Conservation (phyloP, 2,888 invertebrate genomes). For the Yponomeuta sedellus region DNA sequence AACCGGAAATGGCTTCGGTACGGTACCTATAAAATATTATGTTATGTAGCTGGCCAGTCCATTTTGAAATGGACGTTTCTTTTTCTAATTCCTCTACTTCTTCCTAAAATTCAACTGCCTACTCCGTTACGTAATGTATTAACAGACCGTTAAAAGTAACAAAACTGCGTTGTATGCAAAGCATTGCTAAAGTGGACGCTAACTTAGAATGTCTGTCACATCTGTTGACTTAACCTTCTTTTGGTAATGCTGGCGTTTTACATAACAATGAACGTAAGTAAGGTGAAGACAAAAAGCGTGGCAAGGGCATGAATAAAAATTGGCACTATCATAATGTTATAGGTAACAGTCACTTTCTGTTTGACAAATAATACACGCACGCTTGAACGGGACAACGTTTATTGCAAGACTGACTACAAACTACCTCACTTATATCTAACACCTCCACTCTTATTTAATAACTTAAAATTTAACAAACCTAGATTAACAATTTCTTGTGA, state of each 20-base stretch:
- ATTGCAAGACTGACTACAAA: too few species aligned
- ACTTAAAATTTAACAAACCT: too few species aligned
- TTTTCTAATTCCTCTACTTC: too few species aligned
- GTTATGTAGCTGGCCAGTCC: too few species aligned
- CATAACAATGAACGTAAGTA: not conserved
- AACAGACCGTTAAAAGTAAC: not conserved
- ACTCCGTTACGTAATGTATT: not conserved
- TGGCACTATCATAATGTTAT: not conserved
- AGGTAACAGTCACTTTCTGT: too few species aligned
- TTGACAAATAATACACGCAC: too few species aligned
- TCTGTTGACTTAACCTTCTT: conserved; percentile 1
- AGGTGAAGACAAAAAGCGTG: not conserved
- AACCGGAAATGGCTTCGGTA: too few species aligned
- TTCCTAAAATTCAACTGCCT: not conserved
- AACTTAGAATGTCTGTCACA: not conserved
- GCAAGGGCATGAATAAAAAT: not conserved
- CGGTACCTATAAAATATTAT: too few species aligned
- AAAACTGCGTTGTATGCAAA: not conserved
- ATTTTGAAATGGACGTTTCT: not conserved
- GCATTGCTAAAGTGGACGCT: not conserved
- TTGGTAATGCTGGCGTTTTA: not conserved
- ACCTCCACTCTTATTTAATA: too few species aligned
- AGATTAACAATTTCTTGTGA: too few species aligned
- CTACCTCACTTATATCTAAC: too few species aligned
- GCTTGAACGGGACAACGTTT: too few species aligned